phyloP scores from a whole-genome alignment of 1,140 invertebrate species.

The Pygmarrhopalites habei region DNA sequence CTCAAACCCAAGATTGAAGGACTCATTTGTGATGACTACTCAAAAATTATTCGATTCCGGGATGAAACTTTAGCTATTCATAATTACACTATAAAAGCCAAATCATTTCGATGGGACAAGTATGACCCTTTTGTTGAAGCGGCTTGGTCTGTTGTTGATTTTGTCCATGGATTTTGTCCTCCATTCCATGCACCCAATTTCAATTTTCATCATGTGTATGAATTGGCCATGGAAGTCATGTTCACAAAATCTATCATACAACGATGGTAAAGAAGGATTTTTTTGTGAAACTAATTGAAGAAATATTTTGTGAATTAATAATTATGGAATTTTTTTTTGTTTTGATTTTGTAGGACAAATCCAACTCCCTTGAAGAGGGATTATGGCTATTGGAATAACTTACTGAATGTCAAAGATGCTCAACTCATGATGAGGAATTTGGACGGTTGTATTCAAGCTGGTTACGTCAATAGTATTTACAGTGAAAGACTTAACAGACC shows the following conservation, averaged over 20 bases:
- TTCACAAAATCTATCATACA: conserved; percentile 18
- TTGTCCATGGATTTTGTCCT: conserved; percentile 20
- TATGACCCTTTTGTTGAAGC: conserved; percentile 18
- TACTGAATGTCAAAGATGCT: neutral
- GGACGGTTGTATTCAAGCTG: neutral
- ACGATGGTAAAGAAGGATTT: conserved; percentile 9
- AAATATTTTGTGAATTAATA: neutral
- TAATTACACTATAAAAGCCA: neutral
- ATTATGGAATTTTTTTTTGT: neutral
- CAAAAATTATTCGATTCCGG: neutral
- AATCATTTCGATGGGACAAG: conserved; percentile 20
- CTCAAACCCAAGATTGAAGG: neutral
- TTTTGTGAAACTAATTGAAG: neutral
- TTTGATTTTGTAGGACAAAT: neutral
- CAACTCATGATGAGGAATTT: neutral
- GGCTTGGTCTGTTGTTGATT: conserved; percentile 20
- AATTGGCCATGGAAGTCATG: conserved; percentile 8
- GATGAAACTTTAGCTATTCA: neutral
- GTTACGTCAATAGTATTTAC: neutral
- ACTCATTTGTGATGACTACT: neutral
- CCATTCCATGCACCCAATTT: neutral
- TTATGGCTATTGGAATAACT: conserved; percentile 5
- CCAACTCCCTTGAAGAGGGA: neutral
- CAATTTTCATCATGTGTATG: conserved; percentile 16
- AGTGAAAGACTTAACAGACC: neutral